Evolutionary conservation across 2,797 vertebrate species (phyloP).

Genomic region (Loris lydekkerianus): DNA sequence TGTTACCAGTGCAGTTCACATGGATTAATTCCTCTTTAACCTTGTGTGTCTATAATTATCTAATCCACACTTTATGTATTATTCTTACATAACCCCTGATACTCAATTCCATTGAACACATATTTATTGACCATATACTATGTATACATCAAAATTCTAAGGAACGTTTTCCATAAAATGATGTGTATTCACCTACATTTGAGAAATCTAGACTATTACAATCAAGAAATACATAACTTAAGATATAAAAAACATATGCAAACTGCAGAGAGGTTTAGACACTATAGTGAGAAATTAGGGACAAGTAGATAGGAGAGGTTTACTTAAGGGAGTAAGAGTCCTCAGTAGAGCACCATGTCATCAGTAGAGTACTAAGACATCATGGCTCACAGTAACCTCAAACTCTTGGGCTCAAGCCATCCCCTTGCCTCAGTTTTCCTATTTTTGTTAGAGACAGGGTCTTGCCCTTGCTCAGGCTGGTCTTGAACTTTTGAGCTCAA

Average conservation of each 20-base stretch:
- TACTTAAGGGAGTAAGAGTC: not conserved
- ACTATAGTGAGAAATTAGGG: not conserved
- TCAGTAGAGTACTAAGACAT: too few species aligned
- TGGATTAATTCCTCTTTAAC: not conserved
- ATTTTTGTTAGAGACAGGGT: too few species aligned
- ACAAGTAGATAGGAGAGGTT: not conserved
- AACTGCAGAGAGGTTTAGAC: not conserved
- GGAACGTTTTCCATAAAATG: not conserved
- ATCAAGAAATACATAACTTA: not conserved
- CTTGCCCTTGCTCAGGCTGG: too few species aligned
- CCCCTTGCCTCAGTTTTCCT: too few species aligned
- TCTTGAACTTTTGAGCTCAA: too few species aligned
- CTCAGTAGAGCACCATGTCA: too few species aligned
- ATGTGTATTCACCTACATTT: not conserved
- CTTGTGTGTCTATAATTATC: not conserved
- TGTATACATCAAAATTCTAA: constrained; percentile 5
- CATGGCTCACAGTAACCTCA: too few species aligned
- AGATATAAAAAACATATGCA: not conserved
- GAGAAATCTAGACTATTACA: not conserved
- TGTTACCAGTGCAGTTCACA: not conserved
- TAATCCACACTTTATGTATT: not conserved
- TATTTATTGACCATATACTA: not conserved
- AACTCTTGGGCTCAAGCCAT: too few species aligned
- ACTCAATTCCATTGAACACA: not conserved
- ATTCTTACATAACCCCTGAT: not conserved